Conservation (phyloP, 1,140 invertebrate genomes). For the Maniola jurtina region DNA sequence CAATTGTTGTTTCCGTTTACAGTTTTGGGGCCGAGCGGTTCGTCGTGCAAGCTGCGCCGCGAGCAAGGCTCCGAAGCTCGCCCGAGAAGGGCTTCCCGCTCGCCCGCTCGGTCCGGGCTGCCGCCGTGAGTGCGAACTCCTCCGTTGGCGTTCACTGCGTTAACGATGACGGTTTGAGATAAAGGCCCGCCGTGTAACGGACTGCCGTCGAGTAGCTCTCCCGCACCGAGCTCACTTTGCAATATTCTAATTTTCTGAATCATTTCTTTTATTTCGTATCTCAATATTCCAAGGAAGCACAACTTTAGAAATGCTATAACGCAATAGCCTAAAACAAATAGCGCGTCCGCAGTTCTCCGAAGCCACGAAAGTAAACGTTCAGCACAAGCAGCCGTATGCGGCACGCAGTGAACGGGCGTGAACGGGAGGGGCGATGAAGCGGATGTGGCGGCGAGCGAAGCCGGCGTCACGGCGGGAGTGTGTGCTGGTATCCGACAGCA, state of each 20-base stretch:
- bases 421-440: constrained; percentile 79
- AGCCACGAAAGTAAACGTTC: constrained; percentile 86
- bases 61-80: constrained; percentile 71
- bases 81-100: constrained; percentile 79
- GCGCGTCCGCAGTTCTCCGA: constrained; percentile 86
- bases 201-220: constrained; percentile 68
- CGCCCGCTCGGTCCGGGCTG: constrained; percentile 71
- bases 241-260: constrained; percentile 91
- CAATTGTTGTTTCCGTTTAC: constrained; percentile 88
- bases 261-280: constrained; percentile 93
- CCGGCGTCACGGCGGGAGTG: constrained; percentile 56
- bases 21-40: constrained; percentile 78
- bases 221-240: constrained; percentile 77
- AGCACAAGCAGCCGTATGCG: constrained; percentile 82
- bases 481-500: constrained; percentile 77
- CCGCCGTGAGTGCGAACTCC: constrained; percentile 70
- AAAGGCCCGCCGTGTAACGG: constrained; percentile 71
- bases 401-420: constrained; percentile 64
- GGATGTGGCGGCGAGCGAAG: constrained; percentile 84
- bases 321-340: constrained; percentile 93
- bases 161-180: constrained; percentile 71
- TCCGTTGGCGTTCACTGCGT: constrained; percentile 74
- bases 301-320: constrained; percentile 94
- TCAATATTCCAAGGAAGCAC: constrained; percentile 92
- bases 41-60: constrained; percentile 78